A percentile compares a stretch with the other conserved stretches of the same genome.
Conservation (phyloP, 1,140 invertebrate genomes). For the Caenorhabditis briggsae region DNA sequence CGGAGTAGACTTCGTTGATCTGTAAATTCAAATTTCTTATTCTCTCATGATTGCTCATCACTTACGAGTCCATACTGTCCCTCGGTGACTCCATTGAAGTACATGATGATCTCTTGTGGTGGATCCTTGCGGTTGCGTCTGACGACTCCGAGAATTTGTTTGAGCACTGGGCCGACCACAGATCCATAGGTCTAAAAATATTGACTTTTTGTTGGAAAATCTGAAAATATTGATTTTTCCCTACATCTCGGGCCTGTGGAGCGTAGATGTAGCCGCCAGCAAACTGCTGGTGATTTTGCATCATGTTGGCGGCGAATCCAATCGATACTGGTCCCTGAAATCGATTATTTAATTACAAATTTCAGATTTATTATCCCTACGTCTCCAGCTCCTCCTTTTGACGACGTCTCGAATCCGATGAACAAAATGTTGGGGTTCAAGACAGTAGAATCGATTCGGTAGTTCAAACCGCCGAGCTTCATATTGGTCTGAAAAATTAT, state of each 20-base stretch:
- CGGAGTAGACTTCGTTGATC: neutral
- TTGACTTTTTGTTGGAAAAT: neutral
- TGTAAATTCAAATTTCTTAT: no score
- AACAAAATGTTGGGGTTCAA: neutral
- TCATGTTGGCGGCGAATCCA: constrained; percentile 24
- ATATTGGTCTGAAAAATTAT: neutral
- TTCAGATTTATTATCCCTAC: neutral
- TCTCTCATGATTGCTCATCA: no score
- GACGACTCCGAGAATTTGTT: neutral
- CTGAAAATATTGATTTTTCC: neutral
- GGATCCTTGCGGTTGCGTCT: neutral
- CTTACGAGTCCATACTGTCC: neutral
- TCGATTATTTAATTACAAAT: neutral
- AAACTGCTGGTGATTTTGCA: neutral
- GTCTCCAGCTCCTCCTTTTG: neutral
- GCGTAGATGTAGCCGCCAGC: neutral
- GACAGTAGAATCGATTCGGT: neutral
- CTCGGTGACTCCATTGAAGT: constrained; percentile 27
- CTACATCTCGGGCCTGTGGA: neutral
- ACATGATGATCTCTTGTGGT: neutral
- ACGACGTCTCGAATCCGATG: neutral
- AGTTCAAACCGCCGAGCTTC: constrained; percentile 14
- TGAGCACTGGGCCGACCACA: neutral
- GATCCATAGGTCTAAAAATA: neutral
- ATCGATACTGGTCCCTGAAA: neutral